Conservation (phyloP, 2,888 invertebrate species). For the Drosophila meridionalis region DNA sequence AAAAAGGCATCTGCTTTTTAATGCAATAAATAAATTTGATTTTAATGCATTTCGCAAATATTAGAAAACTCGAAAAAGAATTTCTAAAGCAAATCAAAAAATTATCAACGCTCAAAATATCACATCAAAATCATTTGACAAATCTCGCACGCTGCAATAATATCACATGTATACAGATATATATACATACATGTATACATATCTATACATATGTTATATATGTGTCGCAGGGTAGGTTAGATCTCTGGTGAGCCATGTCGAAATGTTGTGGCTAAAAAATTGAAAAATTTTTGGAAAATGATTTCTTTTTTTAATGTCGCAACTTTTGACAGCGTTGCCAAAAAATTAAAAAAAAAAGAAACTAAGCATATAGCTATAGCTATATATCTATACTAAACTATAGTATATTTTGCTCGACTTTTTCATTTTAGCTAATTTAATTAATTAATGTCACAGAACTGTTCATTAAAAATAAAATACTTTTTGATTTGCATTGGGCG, state of each 20-base stretch:
- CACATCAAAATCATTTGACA: constrained; percentile 52
- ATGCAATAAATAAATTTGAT: constrained; percentile 36
- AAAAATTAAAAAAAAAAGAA: constrained; percentile 47
- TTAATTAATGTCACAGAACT: constrained; percentile 53
- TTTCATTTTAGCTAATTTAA: constrained; percentile 42
- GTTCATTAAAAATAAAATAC: constrained; percentile 22
- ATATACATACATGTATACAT: constrained; percentile 22
- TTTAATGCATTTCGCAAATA: constrained; percentile 23
- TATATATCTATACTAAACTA: constrained; percentile 2
- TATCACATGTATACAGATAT: background rate
- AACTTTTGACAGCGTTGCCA: constrained; percentile 55
- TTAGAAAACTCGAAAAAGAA: constrained; percentile 12
- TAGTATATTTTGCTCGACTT: constrained; percentile 8
- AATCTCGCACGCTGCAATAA: constrained; percentile 58
- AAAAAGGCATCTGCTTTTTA: constrained; percentile 31
- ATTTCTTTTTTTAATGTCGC: constrained; percentile 55
- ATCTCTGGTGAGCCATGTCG: constrained; percentile 71
- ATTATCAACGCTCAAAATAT: constrained; percentile 37
- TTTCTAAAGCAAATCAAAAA: constrained; percentile 18
- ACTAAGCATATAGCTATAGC: constrained; percentile 3
- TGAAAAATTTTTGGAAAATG: constrained; percentile 57
- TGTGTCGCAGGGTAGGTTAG: constrained; percentile 10
- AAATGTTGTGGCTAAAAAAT: constrained; percentile 69
- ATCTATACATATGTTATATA: constrained; percentile 4
- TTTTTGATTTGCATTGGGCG: constrained; percentile 2